Conservation (phyloP, 2,888 invertebrate genomes). For the Heliconius hortense region DNA sequence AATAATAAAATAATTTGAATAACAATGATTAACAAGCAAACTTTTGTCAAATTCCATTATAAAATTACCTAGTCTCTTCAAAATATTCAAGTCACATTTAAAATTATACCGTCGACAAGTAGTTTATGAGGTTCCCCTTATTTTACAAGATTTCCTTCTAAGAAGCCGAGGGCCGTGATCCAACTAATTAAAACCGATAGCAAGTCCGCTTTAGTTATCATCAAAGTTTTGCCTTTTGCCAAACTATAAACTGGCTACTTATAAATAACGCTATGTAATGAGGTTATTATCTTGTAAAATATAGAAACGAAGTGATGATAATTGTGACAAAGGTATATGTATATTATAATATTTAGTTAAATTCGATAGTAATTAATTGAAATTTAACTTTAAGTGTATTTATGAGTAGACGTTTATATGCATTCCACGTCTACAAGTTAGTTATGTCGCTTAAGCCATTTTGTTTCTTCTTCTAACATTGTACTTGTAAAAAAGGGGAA, state of each 20-base stretch:
- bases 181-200: slow-evolving; percentile 38
- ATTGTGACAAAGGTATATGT: too few relatives aligned
- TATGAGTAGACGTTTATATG: too few relatives aligned
- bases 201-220: slow-evolving; percentile 29
- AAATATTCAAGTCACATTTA: slow-evolving; percentile 56
- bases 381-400: too few relatives aligned
- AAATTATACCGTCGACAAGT: slow-evolving; percentile 51
- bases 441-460: too few relatives aligned
- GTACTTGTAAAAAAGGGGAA: too few relatives aligned
- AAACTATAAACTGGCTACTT: slow-evolving; percentile 13
- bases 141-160: slow-evolving; percentile 38
- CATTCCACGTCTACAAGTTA: too few relatives aligned
- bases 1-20: not conserved
- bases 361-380: too few relatives aligned
- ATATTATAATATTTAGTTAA: too few relatives aligned
- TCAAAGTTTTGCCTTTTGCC: slow-evolving; percentile 29
- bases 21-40: slow-evolving; percentile 22
- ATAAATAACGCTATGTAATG: slow-evolving; percentile 5
- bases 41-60: slow-evolving; percentile 49
- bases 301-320: not conserved
- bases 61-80: slow-evolving; percentile 49
- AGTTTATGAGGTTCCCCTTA: slow-evolving; percentile 34
- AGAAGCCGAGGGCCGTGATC: slow-evolving; percentile 22
- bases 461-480: too few relatives aligned
- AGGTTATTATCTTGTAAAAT: not conserved